Percentiles rank a stretch among this genome's conserved stretches.
These are phyloP conservation scores for Amblyraja radiata DNA, from an alignment of 2,797 vertebrate species.

Conservation along the genomic window DNA sequence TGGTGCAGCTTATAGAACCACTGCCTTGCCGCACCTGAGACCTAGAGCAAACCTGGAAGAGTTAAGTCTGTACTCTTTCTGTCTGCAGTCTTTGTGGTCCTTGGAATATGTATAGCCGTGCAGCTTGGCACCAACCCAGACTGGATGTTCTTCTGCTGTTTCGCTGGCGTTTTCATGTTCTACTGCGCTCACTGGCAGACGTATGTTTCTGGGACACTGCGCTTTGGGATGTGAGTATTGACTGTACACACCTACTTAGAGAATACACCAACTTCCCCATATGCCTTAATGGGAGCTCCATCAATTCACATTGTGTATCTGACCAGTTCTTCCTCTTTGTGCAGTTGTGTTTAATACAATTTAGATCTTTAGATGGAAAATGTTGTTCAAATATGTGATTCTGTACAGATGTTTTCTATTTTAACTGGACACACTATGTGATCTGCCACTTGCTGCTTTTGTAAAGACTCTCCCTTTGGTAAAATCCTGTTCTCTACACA, in stretches of 20 bases:
- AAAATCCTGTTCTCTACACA: too few species aligned
- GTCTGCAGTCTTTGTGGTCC: conserved; percentile 85
- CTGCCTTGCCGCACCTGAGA: too few species aligned
- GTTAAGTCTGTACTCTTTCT: background rate
- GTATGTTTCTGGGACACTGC: conserved; percentile 89
- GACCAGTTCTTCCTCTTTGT: too few species aligned
- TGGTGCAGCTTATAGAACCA: too few species aligned
- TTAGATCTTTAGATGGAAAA: background rate
- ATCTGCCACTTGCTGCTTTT: background rate
- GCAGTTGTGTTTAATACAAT: background rate
- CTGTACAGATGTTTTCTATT: background rate
- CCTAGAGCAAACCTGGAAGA: too few species aligned
- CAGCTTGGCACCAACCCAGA: conserved; percentile 94
- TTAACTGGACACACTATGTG: background rate
- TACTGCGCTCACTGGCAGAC: conserved; percentile 99
- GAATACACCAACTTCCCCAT: background rate
- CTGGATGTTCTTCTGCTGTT: conserved; percentile 99
- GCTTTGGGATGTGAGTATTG: conserved; percentile 91
- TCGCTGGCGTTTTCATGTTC: conserved; percentile 97
- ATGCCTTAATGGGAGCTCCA: background rate
- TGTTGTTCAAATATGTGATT: background rate
- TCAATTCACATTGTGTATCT: background rate
- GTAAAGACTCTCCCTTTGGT: background rate
- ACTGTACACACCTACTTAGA: background rate
- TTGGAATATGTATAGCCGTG: conserved; percentile 92